Evolutionary conservation across 2,888 invertebrate genomes (phyloP).

Genomic region (Aporophyla lueneburgensis): DNA sequence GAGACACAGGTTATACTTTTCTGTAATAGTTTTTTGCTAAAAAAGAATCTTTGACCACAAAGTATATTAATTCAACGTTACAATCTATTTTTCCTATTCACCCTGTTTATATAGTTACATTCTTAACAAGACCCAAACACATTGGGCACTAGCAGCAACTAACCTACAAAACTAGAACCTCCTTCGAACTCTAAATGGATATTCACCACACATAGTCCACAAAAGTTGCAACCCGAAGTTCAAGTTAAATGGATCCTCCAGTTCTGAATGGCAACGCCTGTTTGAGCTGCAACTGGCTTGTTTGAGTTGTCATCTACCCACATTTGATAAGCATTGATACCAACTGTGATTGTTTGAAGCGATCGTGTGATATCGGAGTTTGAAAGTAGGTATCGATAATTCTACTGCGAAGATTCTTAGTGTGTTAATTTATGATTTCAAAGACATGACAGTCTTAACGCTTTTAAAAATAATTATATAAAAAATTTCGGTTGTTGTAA

Average conservation of each 20-base stretch:
- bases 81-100: too few relatives aligned
- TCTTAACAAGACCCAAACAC: not conserved
- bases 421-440: too few relatives aligned
- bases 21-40: too few relatives aligned
- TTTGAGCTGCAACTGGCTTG: slow-evolving; percentile 38
- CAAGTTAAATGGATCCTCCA: slow-evolving; percentile 24
- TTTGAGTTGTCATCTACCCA: slow-evolving; percentile 39
- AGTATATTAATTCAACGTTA: too few relatives aligned
- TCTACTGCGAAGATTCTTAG: not conserved
- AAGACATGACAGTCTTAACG: not conserved
- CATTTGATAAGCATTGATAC: slow-evolving; percentile 14
- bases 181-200: not conserved
- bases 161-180: not conserved
- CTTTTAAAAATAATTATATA: too few relatives aligned
- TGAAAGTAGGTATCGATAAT: not conserved
- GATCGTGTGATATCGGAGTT: not conserved
- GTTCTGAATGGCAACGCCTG: slow-evolving; percentile 32
- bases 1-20: too few relatives aligned
- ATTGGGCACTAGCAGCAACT: not conserved
- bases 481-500: too few relatives aligned
- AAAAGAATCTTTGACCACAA: too few relatives aligned
- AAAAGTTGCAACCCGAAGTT: slow-evolving; percentile 12
- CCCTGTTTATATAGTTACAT: not conserved
- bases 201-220: slow-evolving; percentile 1
- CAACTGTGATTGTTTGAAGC: slow-evolving; percentile 21